These are phyloP conservation scores for Synanthedon vespiformis DNA, from an alignment of 2,888 invertebrate genomes.

Conservation along the genomic window DNA sequence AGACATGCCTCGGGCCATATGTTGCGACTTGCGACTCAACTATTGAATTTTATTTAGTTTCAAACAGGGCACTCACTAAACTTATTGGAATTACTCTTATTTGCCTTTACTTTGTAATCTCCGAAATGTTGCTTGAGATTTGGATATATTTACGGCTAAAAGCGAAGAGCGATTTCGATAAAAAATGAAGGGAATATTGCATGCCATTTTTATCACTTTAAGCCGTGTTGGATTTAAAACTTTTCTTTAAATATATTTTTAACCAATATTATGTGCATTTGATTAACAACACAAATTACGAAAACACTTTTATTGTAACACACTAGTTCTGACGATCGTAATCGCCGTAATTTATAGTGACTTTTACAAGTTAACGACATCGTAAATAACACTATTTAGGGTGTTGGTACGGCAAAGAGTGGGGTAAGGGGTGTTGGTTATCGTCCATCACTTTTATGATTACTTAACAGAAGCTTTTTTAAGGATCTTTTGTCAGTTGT, in stretches of 20 bases:
- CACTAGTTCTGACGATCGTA: conserved; percentile 22
- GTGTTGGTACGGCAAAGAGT: not conserved
- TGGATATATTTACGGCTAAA: too few species aligned
- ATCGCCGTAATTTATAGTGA: conserved; percentile 40
- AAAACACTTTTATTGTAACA: conserved; percentile 18
- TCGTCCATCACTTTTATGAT: conserved; percentile 1
- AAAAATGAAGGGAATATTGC: too few species aligned
- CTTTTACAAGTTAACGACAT: conserved; percentile 43
- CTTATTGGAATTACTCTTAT: not conserved
- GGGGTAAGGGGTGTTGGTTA: not conserved
- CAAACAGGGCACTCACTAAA: not conserved
- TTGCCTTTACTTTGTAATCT: not conserved
- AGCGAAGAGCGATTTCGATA: too few species aligned
- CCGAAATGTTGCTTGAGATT: not conserved
- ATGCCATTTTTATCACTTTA: too few species aligned
- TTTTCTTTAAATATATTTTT: too few species aligned
- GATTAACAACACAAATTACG: conserved; percentile 12
- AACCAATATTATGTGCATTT: not conserved
- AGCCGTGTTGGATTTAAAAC: too few species aligned
- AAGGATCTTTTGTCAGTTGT: not conserved
- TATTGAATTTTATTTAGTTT: conserved; percentile 23
- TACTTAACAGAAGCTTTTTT: not conserved
- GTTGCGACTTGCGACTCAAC: conserved; percentile 29
- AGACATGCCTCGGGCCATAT: conserved; percentile 21
- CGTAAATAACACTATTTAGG: conserved; percentile 30